These are phyloP conservation scores for Eupithecia exiguata DNA, from an alignment of 2,888 invertebrate species.

Conservation along the genomic window DNA sequence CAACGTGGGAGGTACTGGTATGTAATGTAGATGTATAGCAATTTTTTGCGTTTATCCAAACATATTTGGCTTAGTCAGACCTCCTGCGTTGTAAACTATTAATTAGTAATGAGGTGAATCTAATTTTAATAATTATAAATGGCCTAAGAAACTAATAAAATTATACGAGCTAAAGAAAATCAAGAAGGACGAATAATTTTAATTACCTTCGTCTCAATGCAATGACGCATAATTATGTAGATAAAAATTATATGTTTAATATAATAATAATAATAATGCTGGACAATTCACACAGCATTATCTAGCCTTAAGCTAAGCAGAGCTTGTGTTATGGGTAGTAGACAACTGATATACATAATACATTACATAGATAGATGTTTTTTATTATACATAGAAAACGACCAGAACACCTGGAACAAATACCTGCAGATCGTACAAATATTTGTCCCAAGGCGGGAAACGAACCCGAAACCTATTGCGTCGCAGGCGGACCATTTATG, in stretches of 20 bases:
- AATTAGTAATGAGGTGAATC: neutral
- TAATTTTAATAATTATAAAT: slow-evolving; percentile 3
- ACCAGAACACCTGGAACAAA: no score
- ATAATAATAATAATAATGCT: no score
- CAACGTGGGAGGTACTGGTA: slow-evolving; percentile 70
- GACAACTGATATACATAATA: no score
- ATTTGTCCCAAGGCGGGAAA: no score
- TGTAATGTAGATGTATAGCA: slow-evolving; percentile 43
- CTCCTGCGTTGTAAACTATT: slow-evolving; percentile 68
- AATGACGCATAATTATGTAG: neutral
- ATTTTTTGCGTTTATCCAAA: slow-evolving; percentile 62
- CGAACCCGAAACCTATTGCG: no score
- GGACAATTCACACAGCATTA: no score
- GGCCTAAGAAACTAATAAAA: neutral
- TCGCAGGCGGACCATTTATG: no score
- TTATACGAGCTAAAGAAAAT: neutral
- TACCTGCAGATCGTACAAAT: no score
- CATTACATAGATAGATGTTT: no score
- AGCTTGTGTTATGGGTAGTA: no score
- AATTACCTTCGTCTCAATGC: neutral
- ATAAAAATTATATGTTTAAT: neutral
- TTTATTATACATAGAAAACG: no score
- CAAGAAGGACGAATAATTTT: neutral
- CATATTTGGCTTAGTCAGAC: slow-evolving; percentile 67
- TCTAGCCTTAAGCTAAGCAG: no score